Conservation (phyloP, 2,113 vertebrate genomes). For the Serilophus lunatus region DNA sequence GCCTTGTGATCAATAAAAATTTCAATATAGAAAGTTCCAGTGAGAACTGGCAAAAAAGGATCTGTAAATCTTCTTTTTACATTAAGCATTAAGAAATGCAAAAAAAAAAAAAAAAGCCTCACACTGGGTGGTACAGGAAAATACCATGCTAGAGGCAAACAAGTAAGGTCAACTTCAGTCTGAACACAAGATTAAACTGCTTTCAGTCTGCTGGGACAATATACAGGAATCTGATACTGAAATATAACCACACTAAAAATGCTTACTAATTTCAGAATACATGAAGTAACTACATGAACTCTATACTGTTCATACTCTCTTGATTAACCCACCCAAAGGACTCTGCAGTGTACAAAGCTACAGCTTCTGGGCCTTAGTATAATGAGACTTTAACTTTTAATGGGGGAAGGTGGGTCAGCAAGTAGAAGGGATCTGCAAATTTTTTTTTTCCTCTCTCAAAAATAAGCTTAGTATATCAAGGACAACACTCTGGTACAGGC, state of each 20-base stretch:
- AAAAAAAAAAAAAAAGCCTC: background rate
- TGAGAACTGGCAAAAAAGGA: background rate
- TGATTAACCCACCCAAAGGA: background rate
- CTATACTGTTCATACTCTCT: background rate
- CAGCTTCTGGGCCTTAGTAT: background rate
- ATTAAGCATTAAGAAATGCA: background rate
- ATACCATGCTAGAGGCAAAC: background rate
- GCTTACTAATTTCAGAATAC: background rate
- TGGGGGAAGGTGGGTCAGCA: background rate
- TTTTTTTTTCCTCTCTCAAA: background rate
- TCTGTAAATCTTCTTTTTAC: background rate
- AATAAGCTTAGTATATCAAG: background rate
- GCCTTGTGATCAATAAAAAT: background rate
- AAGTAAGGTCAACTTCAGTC: background rate
- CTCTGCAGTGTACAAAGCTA: background rate
- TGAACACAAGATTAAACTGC: background rate
- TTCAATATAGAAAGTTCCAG: background rate
- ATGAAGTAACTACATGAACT: background rate
- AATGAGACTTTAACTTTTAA: background rate
- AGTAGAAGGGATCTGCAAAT: background rate
- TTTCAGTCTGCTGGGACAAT: background rate
- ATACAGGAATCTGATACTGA: background rate
- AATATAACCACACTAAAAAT: background rate
- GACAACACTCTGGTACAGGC: background rate
- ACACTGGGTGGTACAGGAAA: background rate